Evolutionary conservation across 2,888 invertebrate species (phyloP), one percentile per base, ranked within the genome.

Genomic region (Stegana nigrithorax): DNA sequence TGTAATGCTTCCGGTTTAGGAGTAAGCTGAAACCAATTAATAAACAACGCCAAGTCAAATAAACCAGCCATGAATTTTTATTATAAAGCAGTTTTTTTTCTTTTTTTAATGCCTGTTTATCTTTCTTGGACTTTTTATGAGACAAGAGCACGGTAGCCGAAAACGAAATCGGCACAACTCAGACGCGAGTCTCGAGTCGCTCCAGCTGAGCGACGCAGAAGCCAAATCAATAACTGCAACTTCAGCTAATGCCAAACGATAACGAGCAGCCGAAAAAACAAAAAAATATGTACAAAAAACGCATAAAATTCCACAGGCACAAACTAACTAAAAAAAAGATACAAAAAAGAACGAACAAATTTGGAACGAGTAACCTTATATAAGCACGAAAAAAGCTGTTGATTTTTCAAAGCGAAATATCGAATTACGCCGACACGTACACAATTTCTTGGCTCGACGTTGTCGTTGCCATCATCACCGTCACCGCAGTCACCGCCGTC

Each of bases 351-450:
- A 17, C 17, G 17, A 44, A 44, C 12, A 14, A n/a, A 44, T 21
- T 7, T 51, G 26, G 23, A 45, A 21, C 10, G 32, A 32, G n/a
- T n/a, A n/a, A n/a, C n/a, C n/a, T n/a, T n/a, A n/a, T 42, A 42
- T n/a, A 14, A 4, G 17, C 14, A 42, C 39, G 51, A 58, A 67
- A 72, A 65, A 67, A 73, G 70, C 68, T 70, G 68, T 71, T 71
- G 68, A 71, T 72, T 71, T 75, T 73, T 69, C 64, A 68, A 65
- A 69, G 68, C 59, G 71, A 63, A 70, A 71, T 73, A 82, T 82
- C 80, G 70, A 78, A 75, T 82, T 82, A 73, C 83, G 72, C 69
- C 72, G 72, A 78, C 71, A 73, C 73, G 69, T 69, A 66, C 63
- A 64, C 27, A 65, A 55, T 53, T 53, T 51, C 23, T 47, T 59